phyloP scores from a whole-genome alignment of 2,888 invertebrate genomes.

The Strigamia transsilvanica region DNA sequence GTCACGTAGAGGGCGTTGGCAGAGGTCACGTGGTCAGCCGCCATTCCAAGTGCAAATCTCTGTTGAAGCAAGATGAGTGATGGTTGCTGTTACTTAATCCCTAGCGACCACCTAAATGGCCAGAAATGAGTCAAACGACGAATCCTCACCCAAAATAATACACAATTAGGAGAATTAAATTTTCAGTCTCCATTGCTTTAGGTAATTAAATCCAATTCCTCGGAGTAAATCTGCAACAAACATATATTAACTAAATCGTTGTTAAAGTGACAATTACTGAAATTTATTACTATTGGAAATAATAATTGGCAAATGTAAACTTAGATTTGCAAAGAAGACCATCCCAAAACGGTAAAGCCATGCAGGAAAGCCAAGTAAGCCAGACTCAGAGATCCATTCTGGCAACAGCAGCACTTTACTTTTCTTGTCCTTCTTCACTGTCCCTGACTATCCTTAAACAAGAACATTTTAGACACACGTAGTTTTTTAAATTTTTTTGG shows the following conservation, averaged over 20 bases:
- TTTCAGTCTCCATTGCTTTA: background rate
- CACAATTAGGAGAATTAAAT: constrained; percentile 40
- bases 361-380: too few relatives aligned
- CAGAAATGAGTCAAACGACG: constrained; percentile 29
- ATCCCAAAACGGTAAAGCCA: too few relatives aligned
- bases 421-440: too few relatives aligned
- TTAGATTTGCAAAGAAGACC: too few relatives aligned
- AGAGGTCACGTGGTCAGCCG: constrained; percentile 36
- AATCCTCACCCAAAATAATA: constrained; percentile 16
- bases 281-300: background rate
- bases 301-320: background rate
- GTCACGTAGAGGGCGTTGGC: constrained; percentile 39
- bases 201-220: constrained; percentile 33
- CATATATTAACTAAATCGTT: background rate
- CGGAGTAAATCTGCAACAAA: background rate
- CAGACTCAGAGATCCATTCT: too few relatives aligned
- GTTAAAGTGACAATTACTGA: background rate
- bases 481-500: background rate
- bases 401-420: too few relatives aligned
- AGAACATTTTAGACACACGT: too few relatives aligned
- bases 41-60: constrained; percentile 36
- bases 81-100: background rate
- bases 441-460: too few relatives aligned
- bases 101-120: background rate
- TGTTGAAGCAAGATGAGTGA: constrained; percentile 31